Evolutionary conservation across 2,113 vertebrate genomes (phyloP).

Genomic region (Chloropsis hardwickii): DNA sequence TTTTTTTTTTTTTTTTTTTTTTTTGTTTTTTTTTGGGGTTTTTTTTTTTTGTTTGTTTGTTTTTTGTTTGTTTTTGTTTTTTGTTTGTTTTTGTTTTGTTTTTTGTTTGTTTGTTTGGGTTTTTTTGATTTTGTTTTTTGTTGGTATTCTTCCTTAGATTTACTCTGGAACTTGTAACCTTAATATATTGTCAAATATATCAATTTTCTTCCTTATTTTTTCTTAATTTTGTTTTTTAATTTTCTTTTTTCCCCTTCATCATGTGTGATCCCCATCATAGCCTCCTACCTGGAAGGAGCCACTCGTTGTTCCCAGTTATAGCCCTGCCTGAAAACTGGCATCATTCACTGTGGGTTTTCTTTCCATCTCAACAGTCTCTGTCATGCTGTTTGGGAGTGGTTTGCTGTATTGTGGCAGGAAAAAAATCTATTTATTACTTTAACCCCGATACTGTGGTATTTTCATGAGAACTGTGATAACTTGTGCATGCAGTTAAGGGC

Average conservation of each 20-base stretch:
- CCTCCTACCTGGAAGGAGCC: neutral
- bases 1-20: too few species aligned
- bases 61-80: too few species aligned
- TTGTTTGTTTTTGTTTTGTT: too few species aligned
- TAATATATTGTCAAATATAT: too few species aligned
- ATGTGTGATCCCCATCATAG: neutral
- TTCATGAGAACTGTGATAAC: accelerated
- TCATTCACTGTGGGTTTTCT: neutral
- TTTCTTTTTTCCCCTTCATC: accelerated
- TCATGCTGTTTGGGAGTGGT: neutral
- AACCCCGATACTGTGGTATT: neutral
- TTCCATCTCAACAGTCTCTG: neutral
- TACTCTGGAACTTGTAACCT: neutral
- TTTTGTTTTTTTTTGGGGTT: too few species aligned
- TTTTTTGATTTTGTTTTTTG: neutral
- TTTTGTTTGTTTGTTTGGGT: too few species aligned
- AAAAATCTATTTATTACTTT: neutral
- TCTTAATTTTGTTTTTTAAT: neutral
- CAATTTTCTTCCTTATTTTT: neutral
- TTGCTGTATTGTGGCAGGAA: neutral
- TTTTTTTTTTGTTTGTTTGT: too few species aligned
- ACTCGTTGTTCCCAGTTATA: neutral
- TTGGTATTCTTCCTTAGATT: neutral
- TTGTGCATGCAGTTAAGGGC: neutral
- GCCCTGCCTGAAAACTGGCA: neutral